Evolutionary conservation across 1,140 invertebrate species (phyloP).

Genomic region (Drosophila miranda): DNA sequence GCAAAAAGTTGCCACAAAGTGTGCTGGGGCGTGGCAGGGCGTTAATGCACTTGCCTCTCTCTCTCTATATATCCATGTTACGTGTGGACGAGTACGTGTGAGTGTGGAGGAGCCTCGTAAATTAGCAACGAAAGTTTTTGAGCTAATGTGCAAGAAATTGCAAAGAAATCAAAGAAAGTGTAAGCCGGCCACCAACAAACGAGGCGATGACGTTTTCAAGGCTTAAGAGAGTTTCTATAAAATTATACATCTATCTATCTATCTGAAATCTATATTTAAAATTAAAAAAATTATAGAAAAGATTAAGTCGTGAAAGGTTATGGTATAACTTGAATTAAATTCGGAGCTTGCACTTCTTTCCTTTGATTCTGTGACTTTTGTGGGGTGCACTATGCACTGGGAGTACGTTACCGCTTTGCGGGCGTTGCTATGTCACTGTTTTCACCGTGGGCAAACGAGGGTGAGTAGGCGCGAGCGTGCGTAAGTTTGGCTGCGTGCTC

Average conservation of each 20-base stretch:
- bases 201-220: neutral
- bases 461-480: constrained; percentile 33
- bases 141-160: constrained; percentile 53
- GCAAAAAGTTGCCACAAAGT: constrained; percentile 43
- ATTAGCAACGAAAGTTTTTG: constrained; percentile 60
- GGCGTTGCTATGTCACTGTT: constrained; percentile 20
- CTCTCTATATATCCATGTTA: neutral
- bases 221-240: neutral
- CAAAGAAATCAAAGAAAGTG: constrained; percentile 37
- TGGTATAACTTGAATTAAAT: neutral
- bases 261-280: neutral
- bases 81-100: constrained; percentile 17
- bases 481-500: constrained; percentile 68
- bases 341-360: neutral
- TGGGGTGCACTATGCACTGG: constrained; percentile 21
- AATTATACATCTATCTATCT: neutral
- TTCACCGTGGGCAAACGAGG: constrained; percentile 15
- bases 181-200: constrained; percentile 25
- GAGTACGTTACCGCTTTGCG: neutral
- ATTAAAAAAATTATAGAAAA: no score
- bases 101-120: constrained; percentile 34
- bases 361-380: constrained; percentile 34
- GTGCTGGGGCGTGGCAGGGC: constrained; percentile 3
- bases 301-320: neutral
- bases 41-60: constrained; percentile 46